Percentiles rank a stretch among this genome's conserved stretches.
Evolutionary conservation across 2,113 vertebrate genomes (phyloP).

Genomic region (Megaceryle torquata): DNA sequence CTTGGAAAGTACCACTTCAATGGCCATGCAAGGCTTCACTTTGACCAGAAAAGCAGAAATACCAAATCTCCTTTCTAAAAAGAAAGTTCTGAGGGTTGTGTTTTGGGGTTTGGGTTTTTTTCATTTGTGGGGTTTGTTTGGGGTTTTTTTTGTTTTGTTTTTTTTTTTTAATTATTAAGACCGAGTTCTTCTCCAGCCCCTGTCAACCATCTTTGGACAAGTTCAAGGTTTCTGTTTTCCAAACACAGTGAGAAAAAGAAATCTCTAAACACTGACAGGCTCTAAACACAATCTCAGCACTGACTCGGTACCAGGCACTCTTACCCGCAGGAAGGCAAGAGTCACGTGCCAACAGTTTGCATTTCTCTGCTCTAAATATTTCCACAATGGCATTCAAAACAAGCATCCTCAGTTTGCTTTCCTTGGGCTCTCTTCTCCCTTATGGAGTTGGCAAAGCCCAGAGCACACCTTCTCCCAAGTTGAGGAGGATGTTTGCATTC

Average conservation of each 20-base stretch:
- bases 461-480: not conserved
- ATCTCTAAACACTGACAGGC: not conserved
- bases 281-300: not conserved
- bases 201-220: not conserved
- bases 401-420: not conserved
- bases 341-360: not conserved
- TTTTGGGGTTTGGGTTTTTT: too few relatives aligned
- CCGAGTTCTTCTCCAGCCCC: not conserved
- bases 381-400: not conserved
- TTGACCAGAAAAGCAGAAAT: not conserved
- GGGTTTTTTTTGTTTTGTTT: not conserved
- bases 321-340: not conserved
- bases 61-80: not conserved
- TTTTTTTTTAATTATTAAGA: not conserved
- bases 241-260: not conserved
- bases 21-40: not conserved
- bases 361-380: not conserved
- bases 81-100: not conserved
- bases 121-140: too few relatives aligned
- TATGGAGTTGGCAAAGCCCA: not conserved
- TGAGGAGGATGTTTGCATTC: not conserved
- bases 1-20: not conserved
- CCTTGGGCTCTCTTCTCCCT: not conserved
- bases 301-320: not conserved
- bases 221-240: not conserved